These are phyloP conservation scores for Capitella teleta DNA, from an alignment of 1,140 invertebrate species.

Conservation along the genomic window DNA sequence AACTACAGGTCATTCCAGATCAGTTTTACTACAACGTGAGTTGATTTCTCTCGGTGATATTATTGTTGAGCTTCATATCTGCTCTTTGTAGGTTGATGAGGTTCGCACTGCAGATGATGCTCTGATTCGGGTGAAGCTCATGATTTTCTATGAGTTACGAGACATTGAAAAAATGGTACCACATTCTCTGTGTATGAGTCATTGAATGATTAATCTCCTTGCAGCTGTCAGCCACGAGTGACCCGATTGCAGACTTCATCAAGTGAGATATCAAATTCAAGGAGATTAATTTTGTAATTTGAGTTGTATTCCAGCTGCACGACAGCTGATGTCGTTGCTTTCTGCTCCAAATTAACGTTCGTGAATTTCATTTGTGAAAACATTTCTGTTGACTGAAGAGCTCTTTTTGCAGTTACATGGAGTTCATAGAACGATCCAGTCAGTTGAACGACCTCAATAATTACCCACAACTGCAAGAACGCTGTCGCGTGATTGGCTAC, in stretches of 20 bases:
- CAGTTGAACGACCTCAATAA: conserved; percentile 28
- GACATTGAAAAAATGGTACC: conserved; percentile 37
- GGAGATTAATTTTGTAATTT: background rate
- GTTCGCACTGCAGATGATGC: conserved; percentile 37
- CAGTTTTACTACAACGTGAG: conserved; percentile 40
- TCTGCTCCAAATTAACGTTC: conserved; percentile 33
- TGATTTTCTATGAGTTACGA: conserved; percentile 38
- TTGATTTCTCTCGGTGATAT: no score
- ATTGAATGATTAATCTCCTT: conserved; percentile 3
- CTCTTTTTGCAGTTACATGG: conserved; percentile 26
- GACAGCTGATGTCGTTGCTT: conserved; percentile 34
- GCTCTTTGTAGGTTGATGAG: conserved; percentile 28
- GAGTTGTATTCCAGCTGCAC: conserved; percentile 18
- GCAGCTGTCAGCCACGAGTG: conserved; percentile 31
- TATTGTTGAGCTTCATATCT: no score
- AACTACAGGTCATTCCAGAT: conserved; percentile 30
- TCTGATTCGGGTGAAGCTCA: conserved; percentile 34
- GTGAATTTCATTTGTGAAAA: no score
- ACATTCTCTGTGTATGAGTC: no score
- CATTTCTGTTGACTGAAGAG: no score
- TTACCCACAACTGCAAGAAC: conserved; percentile 27
- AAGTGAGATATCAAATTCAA: conserved; percentile 24
- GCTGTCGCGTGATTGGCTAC: conserved; percentile 31
- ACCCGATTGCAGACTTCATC: conserved; percentile 38
- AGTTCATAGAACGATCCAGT: conserved; percentile 35